A percentile compares a stretch with the other conserved stretches of the same genome.
Conservation (phyloP, 2,797 vertebrate genomes). For the Acropternis orthonyx region DNA sequence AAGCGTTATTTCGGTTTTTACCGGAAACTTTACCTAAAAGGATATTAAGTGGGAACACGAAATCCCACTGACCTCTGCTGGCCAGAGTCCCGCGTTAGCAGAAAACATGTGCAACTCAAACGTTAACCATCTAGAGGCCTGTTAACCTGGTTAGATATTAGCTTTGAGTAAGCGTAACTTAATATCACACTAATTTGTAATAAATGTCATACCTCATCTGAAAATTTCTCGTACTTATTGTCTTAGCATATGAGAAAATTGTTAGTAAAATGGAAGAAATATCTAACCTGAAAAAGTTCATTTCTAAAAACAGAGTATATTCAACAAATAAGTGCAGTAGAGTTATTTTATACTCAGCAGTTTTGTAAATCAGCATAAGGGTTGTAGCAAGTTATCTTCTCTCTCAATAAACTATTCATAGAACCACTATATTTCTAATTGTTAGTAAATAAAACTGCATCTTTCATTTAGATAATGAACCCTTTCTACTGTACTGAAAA, state of each 20-base stretch:
- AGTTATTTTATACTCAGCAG: neutral
- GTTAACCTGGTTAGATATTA: neutral
- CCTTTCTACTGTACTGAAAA: neutral
- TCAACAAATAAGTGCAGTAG: neutral
- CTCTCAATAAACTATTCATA: neutral
- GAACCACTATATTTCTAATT: neutral
- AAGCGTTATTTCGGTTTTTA: neutral
- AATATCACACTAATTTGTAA: neutral
- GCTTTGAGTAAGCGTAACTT: neutral
- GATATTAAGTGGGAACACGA: neutral
- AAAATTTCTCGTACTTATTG: neutral
- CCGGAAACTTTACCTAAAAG: neutral
- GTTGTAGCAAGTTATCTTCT: neutral
- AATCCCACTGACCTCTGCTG: slow-evolving; percentile 60
- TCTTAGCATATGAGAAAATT: neutral
- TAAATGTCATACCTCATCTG: neutral
- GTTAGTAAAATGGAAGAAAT: neutral
- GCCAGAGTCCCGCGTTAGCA: neutral
- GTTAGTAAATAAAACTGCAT: neutral
- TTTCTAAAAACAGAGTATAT: neutral
- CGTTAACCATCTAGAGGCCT: neutral
- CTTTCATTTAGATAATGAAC: neutral
- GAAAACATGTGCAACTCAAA: neutral
- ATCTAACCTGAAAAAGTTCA: neutral
- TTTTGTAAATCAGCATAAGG: neutral